These are phyloP conservation scores for Erpetoichthys calabaricus DNA, from an alignment of 2,797 vertebrate genomes.

Conservation along the genomic window DNA sequence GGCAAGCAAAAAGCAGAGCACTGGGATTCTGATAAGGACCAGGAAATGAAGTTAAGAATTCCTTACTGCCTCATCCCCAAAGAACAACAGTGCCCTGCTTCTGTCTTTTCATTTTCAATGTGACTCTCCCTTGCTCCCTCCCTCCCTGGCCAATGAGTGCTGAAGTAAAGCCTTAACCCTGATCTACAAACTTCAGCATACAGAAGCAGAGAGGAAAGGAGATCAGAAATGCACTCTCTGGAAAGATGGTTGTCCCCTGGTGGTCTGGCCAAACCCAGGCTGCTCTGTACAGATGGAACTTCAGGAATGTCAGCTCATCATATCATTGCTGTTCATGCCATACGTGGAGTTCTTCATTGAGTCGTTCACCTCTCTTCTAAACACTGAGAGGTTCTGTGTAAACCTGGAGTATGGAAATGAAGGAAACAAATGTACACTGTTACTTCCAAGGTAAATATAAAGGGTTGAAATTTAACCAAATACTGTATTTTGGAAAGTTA, in stretches of 20 bases:
- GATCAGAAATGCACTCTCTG: conserved; percentile 33
- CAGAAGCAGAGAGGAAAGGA: conserved; percentile 31
- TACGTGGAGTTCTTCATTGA: conserved; percentile 97
- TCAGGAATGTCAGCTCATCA: conserved; percentile 95
- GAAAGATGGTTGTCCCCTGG: conserved; percentile 34
- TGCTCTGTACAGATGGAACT: conserved; percentile 32
- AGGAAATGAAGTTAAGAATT: conserved; percentile 25
- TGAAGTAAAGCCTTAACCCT: conserved; percentile 14
- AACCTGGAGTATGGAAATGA: conserved; percentile 49
- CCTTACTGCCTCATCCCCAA: conserved; percentile 23
- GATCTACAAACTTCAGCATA: conserved; percentile 22
- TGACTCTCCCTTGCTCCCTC: conserved; percentile 10
- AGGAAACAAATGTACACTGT: not conserved
- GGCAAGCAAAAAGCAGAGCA: conserved; percentile 79
- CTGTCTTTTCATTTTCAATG: conserved; percentile 17
- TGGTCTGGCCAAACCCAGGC: conserved; percentile 39
- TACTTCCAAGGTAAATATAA: too few relatives aligned
- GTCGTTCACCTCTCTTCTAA: conserved; percentile 88
- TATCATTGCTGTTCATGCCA: conserved; percentile 94
- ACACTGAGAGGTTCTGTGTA: conserved; percentile 91
- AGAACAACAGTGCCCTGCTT: conserved; percentile 40
- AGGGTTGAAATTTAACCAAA: too few relatives aligned
- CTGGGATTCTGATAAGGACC: conserved; percentile 35
- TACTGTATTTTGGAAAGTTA: too few relatives aligned
- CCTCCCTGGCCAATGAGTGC: conserved; percentile 15